Evolutionary conservation across 2,888 invertebrate genomes (phyloP).

Genomic region (Drosophila aldrichi): DNA sequence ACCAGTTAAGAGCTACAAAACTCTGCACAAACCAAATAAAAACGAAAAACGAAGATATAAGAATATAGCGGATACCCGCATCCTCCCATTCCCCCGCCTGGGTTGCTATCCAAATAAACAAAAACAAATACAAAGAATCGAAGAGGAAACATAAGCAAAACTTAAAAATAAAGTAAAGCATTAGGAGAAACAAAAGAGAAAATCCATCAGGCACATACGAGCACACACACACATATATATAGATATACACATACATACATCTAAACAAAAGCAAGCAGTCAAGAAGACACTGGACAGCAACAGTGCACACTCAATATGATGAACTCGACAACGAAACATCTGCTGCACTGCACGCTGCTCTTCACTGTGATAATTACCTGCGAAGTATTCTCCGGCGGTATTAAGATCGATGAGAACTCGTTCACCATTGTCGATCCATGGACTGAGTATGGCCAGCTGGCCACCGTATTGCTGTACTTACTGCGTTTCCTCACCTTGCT

Average conservation of each 20-base stretch:
- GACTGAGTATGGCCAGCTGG: slow-evolving; percentile 91
- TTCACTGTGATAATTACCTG: slow-evolving; percentile 91
- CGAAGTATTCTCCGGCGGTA: slow-evolving; percentile 89
- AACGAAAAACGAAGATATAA: neutral
- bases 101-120: neutral
- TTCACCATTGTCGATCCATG: slow-evolving; percentile 90
- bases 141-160: slow-evolving; percentile 6
- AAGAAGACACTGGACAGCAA: neutral
- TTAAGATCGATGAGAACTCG: slow-evolving; percentile 87
- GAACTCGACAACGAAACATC: slow-evolving; percentile 89
- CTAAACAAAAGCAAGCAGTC: slow-evolving; percentile 3
- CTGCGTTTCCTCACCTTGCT: slow-evolving; percentile 93
- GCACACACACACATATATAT: neutral
- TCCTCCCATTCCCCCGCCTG: neutral
- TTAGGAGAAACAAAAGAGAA: slow-evolving; percentile 1
- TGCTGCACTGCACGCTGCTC: slow-evolving; percentile 92
- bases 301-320: slow-evolving; percentile 62
- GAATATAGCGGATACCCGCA: slow-evolving; percentile 1
- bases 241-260: neutral
- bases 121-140: neutral
- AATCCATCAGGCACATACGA: neutral
- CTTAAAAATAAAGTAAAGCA: neutral
- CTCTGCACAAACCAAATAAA: slow-evolving; percentile 12
- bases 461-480: slow-evolving; percentile 91
- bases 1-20: slow-evolving; percentile 19